These are phyloP conservation scores for Drosophila carrolli DNA, from an alignment of 1,140 invertebrate genomes.

Conservation along the genomic window DNA sequence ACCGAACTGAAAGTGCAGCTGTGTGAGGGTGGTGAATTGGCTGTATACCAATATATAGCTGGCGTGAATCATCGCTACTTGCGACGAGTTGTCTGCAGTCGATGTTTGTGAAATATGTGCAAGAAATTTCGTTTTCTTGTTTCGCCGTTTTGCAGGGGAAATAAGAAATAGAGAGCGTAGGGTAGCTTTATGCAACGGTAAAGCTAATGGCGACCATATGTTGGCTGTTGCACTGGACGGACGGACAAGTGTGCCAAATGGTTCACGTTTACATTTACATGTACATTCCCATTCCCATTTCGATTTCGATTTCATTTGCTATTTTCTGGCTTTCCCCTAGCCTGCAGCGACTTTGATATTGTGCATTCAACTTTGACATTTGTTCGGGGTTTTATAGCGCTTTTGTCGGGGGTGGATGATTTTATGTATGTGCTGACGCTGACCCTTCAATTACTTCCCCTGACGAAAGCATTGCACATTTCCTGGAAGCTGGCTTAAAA, in stretches of 20 bases:
- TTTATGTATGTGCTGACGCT: conserved; percentile 1
- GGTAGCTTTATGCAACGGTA: conserved; percentile 61
- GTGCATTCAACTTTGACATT: conserved; percentile 74
- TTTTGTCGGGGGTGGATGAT: neutral
- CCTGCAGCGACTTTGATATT: conserved; percentile 17
- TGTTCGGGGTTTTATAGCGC: conserved; percentile 31
- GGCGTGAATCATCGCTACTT: conserved; percentile 64
- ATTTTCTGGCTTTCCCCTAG: conserved; percentile 14
- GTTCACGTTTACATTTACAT: conserved; percentile 21
- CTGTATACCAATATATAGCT: conserved; percentile 7
- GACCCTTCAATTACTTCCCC: conserved; percentile 16
- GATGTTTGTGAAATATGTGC: conserved; percentile 66
- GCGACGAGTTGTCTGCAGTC: conserved; percentile 72
- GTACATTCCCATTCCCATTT: conserved; percentile 26
- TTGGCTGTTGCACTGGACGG: conserved; percentile 30
- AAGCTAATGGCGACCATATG: conserved; percentile 36
- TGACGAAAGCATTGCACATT: conserved; percentile 1
- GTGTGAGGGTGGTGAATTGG: conserved; percentile 24
- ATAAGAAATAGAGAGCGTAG: conserved; percentile 9
- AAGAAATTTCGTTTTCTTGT: conserved; percentile 83
- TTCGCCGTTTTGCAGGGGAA: conserved; percentile 33
- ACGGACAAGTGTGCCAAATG: conserved; percentile 41
- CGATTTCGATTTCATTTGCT: conserved; percentile 66
- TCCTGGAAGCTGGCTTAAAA: conserved; percentile 1
- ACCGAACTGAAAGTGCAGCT: conserved; percentile 18